Evolutionary conservation across 2,113 vertebrate species (phyloP).

Genomic region (Oreochromis spilurus): DNA sequence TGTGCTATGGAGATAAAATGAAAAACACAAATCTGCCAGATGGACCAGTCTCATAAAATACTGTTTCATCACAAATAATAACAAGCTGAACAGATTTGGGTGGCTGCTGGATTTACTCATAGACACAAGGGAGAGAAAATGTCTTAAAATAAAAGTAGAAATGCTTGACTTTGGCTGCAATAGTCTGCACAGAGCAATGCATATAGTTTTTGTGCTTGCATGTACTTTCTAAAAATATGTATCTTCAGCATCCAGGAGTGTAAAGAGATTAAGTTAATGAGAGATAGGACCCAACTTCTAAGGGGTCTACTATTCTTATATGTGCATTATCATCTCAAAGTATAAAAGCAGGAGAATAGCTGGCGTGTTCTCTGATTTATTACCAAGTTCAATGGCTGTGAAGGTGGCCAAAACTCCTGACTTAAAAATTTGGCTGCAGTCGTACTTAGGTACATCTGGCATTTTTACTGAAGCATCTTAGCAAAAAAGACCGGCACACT

Average conservation of each 20-base stretch:
- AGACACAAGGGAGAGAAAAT: background rate
- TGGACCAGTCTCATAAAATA: conserved; percentile 21
- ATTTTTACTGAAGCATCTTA: background rate
- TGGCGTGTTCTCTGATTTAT: conserved; percentile 7
- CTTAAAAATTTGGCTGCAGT: background rate
- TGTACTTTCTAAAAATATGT: background rate
- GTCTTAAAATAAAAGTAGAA: background rate
- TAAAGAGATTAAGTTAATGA: background rate
- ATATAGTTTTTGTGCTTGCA: background rate
- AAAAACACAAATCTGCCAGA: conserved; percentile 30
- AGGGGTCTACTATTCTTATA: background rate
- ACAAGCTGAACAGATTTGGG: background rate
- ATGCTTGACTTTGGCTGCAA: background rate
- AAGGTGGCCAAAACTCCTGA: background rate
- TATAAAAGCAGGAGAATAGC: background rate
- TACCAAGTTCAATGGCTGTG: background rate
- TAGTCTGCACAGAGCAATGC: background rate
- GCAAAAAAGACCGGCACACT: background rate
- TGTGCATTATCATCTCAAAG: background rate
- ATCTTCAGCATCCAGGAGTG: background rate
- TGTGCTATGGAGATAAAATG: conserved; percentile 11
- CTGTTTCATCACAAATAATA: conserved; percentile 5
- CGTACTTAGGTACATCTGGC: background rate
- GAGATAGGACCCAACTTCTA: background rate
- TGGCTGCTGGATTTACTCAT: background rate